Percentiles rank a stretch among this genome's conserved stretches.
Conservation (phyloP, 2,888 invertebrate genomes). For the Lepidocyrtoides sp. region DNA sequence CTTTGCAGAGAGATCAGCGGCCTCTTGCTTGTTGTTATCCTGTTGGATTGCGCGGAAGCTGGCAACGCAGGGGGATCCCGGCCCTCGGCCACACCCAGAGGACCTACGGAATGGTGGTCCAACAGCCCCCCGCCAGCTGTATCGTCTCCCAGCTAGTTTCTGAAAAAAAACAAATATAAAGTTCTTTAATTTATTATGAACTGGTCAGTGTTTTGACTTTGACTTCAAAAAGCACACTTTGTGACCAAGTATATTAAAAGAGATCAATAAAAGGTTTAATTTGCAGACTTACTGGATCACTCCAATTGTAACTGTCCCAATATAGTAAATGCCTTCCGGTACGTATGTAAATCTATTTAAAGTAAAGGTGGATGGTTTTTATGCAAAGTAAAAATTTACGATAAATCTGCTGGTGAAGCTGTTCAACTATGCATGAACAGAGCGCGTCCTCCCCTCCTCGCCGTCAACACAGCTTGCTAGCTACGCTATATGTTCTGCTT, state of each 20-base stretch:
- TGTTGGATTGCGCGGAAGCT: not conserved
- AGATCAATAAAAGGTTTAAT: not conserved
- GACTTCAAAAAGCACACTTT: no score
- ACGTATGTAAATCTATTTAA: conserved; percentile 8
- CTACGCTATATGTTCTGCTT: not conserved
- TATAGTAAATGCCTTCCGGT: conserved; percentile 73
- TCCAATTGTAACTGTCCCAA: not conserved
- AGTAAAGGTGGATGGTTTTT: conserved; percentile 16
- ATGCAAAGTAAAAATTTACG: not conserved
- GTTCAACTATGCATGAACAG: conserved; percentile 5
- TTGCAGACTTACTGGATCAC: conserved; percentile 32
- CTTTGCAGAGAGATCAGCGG: conserved; percentile 63
- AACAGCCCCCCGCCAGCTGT: not conserved
- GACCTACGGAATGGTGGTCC: not conserved
- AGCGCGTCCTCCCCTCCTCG: conserved; percentile 10
- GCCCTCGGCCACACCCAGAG: conserved; percentile 3
- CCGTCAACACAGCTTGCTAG: not conserved
- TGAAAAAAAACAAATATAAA: not conserved
- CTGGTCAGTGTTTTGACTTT: no score
- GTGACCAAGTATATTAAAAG: no score
- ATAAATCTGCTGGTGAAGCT: not conserved
- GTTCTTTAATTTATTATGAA: not conserved
- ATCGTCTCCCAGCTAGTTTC: not conserved
- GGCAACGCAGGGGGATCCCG: conserved; percentile 3
- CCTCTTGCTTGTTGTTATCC: conserved; percentile 32